A percentile compares a stretch with the other conserved stretches of the same genome.
phyloP scores from a whole-genome alignment of 2,797 vertebrate genomes.

The Tragopan temminckii region DNA sequence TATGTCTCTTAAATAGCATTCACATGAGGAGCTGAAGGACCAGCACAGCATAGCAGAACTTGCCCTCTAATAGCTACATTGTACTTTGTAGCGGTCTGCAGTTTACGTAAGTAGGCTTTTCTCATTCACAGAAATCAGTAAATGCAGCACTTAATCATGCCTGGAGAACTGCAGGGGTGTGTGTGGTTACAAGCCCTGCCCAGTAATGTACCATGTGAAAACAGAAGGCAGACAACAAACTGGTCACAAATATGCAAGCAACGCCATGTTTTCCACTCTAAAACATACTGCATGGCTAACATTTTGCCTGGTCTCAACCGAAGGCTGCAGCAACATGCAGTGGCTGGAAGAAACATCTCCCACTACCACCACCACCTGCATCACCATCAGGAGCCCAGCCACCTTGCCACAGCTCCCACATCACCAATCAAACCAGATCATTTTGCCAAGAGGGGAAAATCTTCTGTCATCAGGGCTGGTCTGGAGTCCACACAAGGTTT shows the following conservation, averaged over 20 bases:
- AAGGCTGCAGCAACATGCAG: not conserved
- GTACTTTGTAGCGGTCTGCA: not conserved
- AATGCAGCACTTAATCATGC: not conserved
- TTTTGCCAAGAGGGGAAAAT: not conserved
- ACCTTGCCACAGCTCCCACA: not conserved
- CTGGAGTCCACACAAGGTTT: rapidly evolving
- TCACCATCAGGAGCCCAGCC: not conserved
- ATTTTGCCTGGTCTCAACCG: not conserved
- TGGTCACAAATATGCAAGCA: not conserved
- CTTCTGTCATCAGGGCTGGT: not conserved
- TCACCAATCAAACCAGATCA: not conserved
- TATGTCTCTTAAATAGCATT: not conserved
- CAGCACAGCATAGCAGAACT: not conserved
- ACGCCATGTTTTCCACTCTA: not conserved
- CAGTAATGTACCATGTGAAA: not conserved
- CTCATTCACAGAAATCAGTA: not conserved
- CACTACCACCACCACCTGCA: not conserved
- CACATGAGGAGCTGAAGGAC: not conserved
- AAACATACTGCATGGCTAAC: not conserved
- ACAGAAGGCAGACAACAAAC: not conserved
- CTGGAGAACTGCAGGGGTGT: rapidly evolving
- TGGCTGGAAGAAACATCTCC: not conserved
- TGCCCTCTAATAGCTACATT: not conserved
- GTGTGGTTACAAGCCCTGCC: not conserved
- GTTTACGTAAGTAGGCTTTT: not conserved